Base-by-base conservation (phyloP, 2,113 vertebrate species). In the Bos indicus region DNA sequence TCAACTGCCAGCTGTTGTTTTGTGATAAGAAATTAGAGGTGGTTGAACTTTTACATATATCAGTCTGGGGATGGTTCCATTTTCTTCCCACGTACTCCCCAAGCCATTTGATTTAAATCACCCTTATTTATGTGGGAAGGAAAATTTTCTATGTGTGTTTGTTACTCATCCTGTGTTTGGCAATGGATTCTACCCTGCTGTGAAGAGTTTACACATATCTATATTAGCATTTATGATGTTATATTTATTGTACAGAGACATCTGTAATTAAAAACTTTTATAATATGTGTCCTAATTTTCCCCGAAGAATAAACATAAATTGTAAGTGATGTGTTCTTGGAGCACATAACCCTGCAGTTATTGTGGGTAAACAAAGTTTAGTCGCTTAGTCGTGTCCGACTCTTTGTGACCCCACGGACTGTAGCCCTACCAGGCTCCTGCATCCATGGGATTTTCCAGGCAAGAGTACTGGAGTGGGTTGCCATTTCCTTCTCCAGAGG, bases 91-190 rank as follows among this genome's bases (percentile, higher is more conserved):
- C 80, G 33, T 78, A 46, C 84, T 96, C 81, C 84, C 82, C 51
- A 85, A 96, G 71, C 93, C 67, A 71, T 98, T 98, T 95, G 74
- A 97, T 96, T 98, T 97, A 97, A 97, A 97, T 97, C 87, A 97
- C 17, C 52, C 88, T 96, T 95, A 97, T 97, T 95, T 98, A 98
- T 97, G 84, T 96, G 88, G 54, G 94, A 94, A 97, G 78, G 60
- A 78, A 67, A 89, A 43, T 83, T 85, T 95, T 95, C 86, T 96
- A 30, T 94, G 56, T 95, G 82, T 78, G 88, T 95, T 92, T 96
- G 92, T 88, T 43, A 96, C 91, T 97, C 96, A 89, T 43, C 33
- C 84, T 81, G 5, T 84, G 21, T 97, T 97, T 97, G 96, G 60
- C 95, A 96, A 5, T 95, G 40, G 52, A 91, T 91, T 91, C 60